phyloP scores from a whole-genome alignment of 1,140 invertebrate species.

The Luehdorfia chinensis region DNA sequence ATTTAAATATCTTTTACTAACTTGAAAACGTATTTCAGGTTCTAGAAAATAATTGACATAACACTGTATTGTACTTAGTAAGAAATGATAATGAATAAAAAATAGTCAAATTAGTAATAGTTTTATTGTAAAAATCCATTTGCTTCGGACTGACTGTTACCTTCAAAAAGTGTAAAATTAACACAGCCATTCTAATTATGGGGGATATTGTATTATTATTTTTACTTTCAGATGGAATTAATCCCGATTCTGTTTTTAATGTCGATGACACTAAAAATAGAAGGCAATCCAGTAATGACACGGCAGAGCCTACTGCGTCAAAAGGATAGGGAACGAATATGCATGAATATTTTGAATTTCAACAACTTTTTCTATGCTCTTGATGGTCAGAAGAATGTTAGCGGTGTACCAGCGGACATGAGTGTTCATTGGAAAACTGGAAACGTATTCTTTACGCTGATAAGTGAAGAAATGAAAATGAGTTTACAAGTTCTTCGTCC shows the following conservation, averaged over 20 bases:
- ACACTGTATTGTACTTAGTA: too few species aligned
- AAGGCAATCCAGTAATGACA: slow-evolving; percentile 41
- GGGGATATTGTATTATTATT: too few species aligned
- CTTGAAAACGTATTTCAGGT: too few species aligned
- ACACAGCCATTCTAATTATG: too few species aligned
- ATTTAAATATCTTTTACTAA: too few species aligned
- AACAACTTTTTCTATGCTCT: slow-evolving; percentile 53
- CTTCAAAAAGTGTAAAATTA: too few species aligned
- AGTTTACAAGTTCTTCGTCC: slow-evolving; percentile 48
- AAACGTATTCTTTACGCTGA: slow-evolving; percentile 57
- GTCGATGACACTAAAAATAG: slow-evolving; percentile 16
- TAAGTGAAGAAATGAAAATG: slow-evolving; percentile 67
- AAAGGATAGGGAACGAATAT: slow-evolving; percentile 37
- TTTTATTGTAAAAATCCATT: too few species aligned
- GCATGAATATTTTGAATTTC: slow-evolving; percentile 42
- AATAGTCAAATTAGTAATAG: too few species aligned
- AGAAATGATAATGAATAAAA: too few species aligned
- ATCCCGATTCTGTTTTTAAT: slow-evolving; percentile 27
- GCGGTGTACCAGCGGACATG: slow-evolving; percentile 61
- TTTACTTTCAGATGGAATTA: slow-evolving; percentile 46
- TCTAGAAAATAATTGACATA: too few species aligned
- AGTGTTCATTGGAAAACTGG: slow-evolving; percentile 63
- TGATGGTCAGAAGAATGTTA: slow-evolving; percentile 40
- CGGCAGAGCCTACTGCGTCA: slow-evolving; percentile 35
- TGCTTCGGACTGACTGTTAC: too few species aligned